These are phyloP conservation scores for Crambe crambe DNA, from an alignment of 37 sponge, comb jelly and placozoan species.

Conservation along the genomic window DNA sequence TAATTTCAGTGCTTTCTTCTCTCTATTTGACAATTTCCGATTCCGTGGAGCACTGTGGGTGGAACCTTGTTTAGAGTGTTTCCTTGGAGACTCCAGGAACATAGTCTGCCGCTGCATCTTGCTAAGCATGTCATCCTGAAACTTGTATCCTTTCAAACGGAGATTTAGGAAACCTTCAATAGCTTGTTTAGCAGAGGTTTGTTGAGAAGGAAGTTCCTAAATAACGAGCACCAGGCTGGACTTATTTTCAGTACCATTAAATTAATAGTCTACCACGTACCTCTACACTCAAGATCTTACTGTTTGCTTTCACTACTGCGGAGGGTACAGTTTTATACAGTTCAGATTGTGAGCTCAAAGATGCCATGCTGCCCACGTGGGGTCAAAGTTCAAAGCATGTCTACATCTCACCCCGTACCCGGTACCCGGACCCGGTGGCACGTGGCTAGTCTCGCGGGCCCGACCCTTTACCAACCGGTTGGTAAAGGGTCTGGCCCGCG, in stretches of 20 bases:
- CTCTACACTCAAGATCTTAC: slow-evolving; percentile 18
- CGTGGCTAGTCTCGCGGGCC: too few relatives aligned
- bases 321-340: slow-evolving; percentile 21
- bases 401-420: too few relatives aligned
- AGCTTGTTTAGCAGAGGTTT: slow-evolving; percentile 9
- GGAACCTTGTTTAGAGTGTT: slow-evolving; percentile 3
- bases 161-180: slow-evolving; percentile 51
- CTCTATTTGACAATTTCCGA: slow-evolving; percentile 46
- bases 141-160: slow-evolving; percentile 26
- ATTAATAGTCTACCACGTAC: slow-evolving; percentile 1
- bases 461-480: too few relatives aligned
- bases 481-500: too few relatives aligned
- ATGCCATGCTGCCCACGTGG: not conserved
- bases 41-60: slow-evolving; percentile 3
- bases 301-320: slow-evolving; percentile 17
- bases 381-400: not conserved
- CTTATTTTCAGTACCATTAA: not conserved
- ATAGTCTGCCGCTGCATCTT: slow-evolving; percentile 35
- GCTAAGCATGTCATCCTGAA: slow-evolving; percentile 27
- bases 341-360: not conserved
- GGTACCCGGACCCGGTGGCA: too few relatives aligned
- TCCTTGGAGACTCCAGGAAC: slow-evolving; percentile 43
- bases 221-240: not conserved
- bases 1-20: slow-evolving; percentile 43
- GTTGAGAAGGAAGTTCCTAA: not conserved